Conservation (phyloP, 2,888 invertebrate species). For the Papilio demoleus region DNA sequence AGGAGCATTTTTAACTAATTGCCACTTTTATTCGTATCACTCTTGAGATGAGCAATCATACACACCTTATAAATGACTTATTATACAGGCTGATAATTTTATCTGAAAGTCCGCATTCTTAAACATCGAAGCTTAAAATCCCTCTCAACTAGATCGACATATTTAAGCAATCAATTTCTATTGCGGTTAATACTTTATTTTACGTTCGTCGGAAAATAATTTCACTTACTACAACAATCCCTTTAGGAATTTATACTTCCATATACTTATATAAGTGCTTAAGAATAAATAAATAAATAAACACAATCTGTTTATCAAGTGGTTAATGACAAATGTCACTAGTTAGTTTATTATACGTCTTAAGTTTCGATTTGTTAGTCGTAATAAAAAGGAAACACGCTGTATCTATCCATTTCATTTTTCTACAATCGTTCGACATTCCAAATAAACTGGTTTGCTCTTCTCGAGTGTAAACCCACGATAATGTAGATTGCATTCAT, state of each 20-base stretch:
- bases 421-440: constrained; percentile 30
- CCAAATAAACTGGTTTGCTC: constrained; percentile 39
- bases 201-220: background rate
- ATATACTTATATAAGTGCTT: too few relatives aligned
- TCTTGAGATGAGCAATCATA: constrained; percentile 56
- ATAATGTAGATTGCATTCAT: constrained; percentile 20
- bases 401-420: constrained; percentile 23
- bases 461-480: constrained; percentile 31
- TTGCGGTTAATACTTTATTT: background rate
- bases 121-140: background rate
- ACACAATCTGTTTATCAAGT: too few relatives aligned
- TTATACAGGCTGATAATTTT: constrained; percentile 39
- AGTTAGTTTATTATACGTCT: too few relatives aligned
- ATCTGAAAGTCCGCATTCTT: background rate
- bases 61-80: constrained; percentile 11
- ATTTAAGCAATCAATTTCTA: background rate
- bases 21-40: constrained; percentile 70
- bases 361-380: background rate
- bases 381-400: constrained; percentile 5
- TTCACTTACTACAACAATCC: background rate
- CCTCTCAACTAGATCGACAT: too few relatives aligned
- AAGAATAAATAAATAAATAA: too few relatives aligned
- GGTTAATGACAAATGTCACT: too few relatives aligned
- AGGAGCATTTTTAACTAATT: constrained; percentile 66
- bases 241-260: too few relatives aligned